A percentile compares a stretch with the other conserved stretches of the same genome.
phyloP scores from a whole-genome alignment of 2,888 invertebrate species.

The Notodonta ziczac region DNA sequence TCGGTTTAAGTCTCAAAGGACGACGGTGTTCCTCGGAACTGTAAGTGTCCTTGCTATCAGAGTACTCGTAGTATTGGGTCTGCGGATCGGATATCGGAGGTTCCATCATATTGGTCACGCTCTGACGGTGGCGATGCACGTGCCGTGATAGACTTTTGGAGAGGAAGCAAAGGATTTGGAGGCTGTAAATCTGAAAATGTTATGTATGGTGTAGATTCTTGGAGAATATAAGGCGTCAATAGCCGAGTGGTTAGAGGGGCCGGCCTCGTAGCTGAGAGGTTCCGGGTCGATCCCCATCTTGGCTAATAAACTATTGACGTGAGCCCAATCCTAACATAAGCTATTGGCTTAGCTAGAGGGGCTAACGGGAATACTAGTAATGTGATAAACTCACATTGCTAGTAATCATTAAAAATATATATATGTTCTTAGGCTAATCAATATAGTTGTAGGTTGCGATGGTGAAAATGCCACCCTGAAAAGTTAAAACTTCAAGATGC shows the following conservation, averaged over 20 bases:
- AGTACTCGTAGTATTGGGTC: background rate
- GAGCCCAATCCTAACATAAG: no score
- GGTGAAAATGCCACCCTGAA: background rate
- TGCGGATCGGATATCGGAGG: background rate
- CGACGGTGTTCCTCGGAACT: background rate
- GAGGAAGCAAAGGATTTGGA: background rate
- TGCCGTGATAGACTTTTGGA: background rate
- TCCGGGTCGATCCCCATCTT: no score
- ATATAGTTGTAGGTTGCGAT: background rate
- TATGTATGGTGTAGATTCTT: background rate
- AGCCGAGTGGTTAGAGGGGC: no score
- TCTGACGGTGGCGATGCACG: background rate
- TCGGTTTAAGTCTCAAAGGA: background rate
- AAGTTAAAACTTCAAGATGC: no score
- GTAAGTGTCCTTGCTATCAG: background rate
- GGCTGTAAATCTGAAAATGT: conserved; percentile 5
- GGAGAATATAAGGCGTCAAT: no score
- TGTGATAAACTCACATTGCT: no score
- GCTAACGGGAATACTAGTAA: no score
- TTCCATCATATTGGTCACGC: background rate
- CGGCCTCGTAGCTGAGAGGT: no score
- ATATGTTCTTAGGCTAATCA: background rate
- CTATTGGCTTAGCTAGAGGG: background rate
- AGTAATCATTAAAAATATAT: no score
- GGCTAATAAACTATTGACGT: no score